phyloP scores from a whole-genome alignment of 92 coral and sea anemone species.

The Umimayanthus chanpuru region DNA sequence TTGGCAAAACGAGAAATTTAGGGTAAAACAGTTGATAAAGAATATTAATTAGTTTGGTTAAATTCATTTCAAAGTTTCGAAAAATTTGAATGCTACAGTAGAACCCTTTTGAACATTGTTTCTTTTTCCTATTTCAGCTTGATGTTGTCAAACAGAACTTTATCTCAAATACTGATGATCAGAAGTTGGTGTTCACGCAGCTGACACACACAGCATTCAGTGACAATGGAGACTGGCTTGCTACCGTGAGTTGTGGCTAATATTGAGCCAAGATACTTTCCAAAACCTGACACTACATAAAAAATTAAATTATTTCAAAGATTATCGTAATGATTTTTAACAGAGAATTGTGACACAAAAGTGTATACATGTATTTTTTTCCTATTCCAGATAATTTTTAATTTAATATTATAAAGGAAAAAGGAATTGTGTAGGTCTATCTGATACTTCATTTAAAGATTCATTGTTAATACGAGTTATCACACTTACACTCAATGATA shows the following conservation, averaged over 20 bases:
- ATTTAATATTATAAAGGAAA: too few relatives aligned
- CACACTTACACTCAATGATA: too few relatives aligned
- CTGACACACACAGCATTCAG: conserved; percentile 74
- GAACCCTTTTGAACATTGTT: background rate
- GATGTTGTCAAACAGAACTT: conserved; percentile 89
- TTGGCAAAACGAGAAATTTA: too few relatives aligned
- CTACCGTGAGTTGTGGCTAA: conserved; percentile 71
- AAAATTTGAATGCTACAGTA: background rate
- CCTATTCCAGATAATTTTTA: too few relatives aligned
- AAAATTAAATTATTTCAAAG: background rate
- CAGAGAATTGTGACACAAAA: too few relatives aligned
- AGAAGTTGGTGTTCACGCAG: conserved; percentile 61
- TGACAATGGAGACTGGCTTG: conserved; percentile 88
- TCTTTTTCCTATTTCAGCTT: conserved; percentile 63
- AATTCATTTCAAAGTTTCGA: too few relatives aligned
- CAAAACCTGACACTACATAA: background rate
- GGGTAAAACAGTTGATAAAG: too few relatives aligned
- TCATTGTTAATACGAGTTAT: too few relatives aligned
- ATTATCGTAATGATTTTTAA: background rate
- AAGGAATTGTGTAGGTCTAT: too few relatives aligned
- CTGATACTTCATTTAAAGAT: too few relatives aligned
- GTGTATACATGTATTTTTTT: too few relatives aligned
- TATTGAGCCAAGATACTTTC: background rate
- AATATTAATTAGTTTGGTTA: too few relatives aligned
- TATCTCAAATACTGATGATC: conserved; percentile 66